These are phyloP conservation scores for Pomatorhinus ruficollis DNA, from an alignment of 2,113 vertebrate genomes.

Conservation along the genomic window DNA sequence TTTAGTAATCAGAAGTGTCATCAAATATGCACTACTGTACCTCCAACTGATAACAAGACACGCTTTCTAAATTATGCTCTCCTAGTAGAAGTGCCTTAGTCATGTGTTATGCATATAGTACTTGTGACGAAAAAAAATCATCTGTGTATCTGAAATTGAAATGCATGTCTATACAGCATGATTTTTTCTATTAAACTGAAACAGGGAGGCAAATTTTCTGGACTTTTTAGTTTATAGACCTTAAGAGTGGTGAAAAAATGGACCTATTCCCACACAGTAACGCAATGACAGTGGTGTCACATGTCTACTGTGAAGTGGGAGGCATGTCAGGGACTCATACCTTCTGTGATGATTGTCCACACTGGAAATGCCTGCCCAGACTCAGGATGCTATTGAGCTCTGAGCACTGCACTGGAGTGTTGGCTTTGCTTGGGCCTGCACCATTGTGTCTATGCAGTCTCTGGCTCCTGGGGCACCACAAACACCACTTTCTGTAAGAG, in stretches of 20 bases:
- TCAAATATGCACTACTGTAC: background rate
- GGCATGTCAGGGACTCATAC: rapidly evolving
- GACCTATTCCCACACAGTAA: background rate
- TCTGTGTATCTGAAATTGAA: background rate
- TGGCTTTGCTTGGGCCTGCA: background rate
- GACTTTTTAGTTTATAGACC: background rate
- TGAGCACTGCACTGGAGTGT: background rate
- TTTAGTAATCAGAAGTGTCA: background rate
- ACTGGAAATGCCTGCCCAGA: background rate
- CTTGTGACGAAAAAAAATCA: background rate
- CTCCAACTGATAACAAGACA: background rate
- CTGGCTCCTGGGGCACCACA: background rate
- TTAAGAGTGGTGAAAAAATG: background rate
- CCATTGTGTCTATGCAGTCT: background rate
- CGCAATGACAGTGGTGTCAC: background rate
- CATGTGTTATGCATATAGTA: background rate
- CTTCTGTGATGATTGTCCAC: rapidly evolving
- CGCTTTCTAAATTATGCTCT: background rate
- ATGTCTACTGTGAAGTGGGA: background rate
- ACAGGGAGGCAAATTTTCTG: background rate
- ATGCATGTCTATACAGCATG: rapidly evolving
- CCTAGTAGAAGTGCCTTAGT: background rate
- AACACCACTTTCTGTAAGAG: background rate
- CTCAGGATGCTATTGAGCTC: background rate
- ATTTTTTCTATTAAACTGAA: background rate